Evolutionary conservation across 1,140 invertebrate genomes (phyloP), one percentile per base, ranked within the genome.

Genomic region (Drosophila sechellia): DNA sequence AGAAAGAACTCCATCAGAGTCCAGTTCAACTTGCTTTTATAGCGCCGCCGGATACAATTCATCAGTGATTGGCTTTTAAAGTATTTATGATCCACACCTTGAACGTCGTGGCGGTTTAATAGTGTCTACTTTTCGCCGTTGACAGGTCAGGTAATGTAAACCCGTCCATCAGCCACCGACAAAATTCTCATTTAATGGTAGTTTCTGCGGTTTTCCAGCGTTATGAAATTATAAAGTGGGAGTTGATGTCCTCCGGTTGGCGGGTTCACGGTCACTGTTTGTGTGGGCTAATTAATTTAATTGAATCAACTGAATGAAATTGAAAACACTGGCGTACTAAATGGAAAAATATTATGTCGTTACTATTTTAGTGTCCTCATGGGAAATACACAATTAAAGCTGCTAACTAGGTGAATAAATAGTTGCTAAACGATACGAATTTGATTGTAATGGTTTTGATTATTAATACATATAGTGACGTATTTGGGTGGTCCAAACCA

Each of bases 201-300:
- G 22, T 69, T 71, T 49, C 15, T 15, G 20, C 49, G 52, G 55
- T 8, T 34, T 61, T 46, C 45, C 48, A 73, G 48, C 42, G 43
- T 27, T 87, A 76, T 81, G 70, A 87, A 87, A 81, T 79, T 79
- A 76, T 76, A 76, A 72, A 72, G 34, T 52, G 57, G 31, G 25
- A 35, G 45, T 43, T 64, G 37, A 34, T 55, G 20, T 64, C 37
- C 55, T 17, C 20, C 59, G 58, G 56, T 34, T 37, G 39, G 39
- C 13, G 11, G 12, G 49, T 52, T 69, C 66, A 69, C 4, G 71
- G 72, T 56, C 22, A 43, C 22, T 35, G 49, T 74, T 60, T 11
- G 68, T 15, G 58, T 35, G 27, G 49, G 55, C 56, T 86, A 81
- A 86, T 86, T 86, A 81, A 66, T 63, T 81, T 79, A 87, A 87